Percentiles rank a stretch among this genome's conserved stretches.
Evolutionary conservation across 2,797 vertebrate genomes (phyloP).

Genomic region (Carcharodon carcharias): DNA sequence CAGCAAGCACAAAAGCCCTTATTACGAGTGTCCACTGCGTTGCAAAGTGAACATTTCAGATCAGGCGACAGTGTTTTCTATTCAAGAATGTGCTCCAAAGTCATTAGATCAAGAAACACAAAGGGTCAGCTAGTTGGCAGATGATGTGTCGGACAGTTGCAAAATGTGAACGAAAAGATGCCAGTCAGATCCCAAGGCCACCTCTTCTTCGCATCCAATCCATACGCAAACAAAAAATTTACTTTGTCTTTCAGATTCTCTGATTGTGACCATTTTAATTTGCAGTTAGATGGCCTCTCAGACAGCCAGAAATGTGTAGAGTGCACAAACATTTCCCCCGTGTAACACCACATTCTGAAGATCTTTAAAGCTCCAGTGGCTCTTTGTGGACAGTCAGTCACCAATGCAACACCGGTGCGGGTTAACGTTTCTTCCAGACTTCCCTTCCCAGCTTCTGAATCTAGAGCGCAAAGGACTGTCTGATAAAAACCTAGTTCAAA

Average conservation of each 20-base stretch:
- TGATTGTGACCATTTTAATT: constrained; percentile 42
- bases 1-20: constrained; percentile 47
- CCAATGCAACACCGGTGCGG: neutral
- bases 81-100: constrained; percentile 44
- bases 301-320: constrained; percentile 48
- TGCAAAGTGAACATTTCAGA: constrained; percentile 40
- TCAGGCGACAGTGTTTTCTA: constrained; percentile 44
- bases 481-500: neutral
- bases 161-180: constrained; percentile 35
- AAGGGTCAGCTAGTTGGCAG: constrained; percentile 39
- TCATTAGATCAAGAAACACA: constrained; percentile 39
- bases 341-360: constrained; percentile 32
- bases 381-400: constrained; percentile 42
- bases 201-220: neutral
- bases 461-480: neutral
- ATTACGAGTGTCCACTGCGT: constrained; percentile 43
- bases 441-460: constrained; percentile 37
- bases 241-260: constrained; percentile 42
- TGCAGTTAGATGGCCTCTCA: constrained; percentile 39
- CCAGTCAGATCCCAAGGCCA: constrained; percentile 28
- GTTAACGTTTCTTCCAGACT: neutral
- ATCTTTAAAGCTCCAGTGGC: constrained; percentile 36
- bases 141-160: neutral
- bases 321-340: constrained; percentile 41
- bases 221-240: constrained; percentile 39